Evolutionary conservation across 2,797 vertebrate species (phyloP), one percentile per base, ranked within the genome.

Genomic region (Spheniscus humboldti): DNA sequence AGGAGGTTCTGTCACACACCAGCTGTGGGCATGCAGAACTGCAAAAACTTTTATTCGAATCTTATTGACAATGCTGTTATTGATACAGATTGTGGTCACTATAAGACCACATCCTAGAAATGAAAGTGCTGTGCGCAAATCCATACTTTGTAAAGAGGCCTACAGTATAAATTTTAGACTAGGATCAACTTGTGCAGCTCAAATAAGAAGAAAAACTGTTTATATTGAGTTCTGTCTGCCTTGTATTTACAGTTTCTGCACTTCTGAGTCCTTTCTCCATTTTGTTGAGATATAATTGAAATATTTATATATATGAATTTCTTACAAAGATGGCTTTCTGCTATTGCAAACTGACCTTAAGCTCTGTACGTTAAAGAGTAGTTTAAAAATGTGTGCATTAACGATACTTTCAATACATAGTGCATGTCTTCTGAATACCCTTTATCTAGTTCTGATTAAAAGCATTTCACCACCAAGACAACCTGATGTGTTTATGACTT

Each of bases 401-500:
- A 75, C 50, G 30, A 69, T 66, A 45, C 41, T 92, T 96, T 52
- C 89, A 94, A 62, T 72, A 73, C 50, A 63, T 39, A 85, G 50
- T 69, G 24, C 28, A 13, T 56, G 43, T 89, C 47, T 94, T 91
- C 39, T 27, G 35, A 83, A 86, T 48, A 92, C 50, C 78, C 90
- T 97, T 97, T 89, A 90, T 94, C 86, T 95, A 71, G 52, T 80
- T 96, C 77, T 90, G 80, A 92, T 88, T 92, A 96, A 94, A 96
- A 94, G 68, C 71, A 71, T 77, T 92, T 96, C 77, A 80, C 47
- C 23, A 93, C 48, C 77, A 92, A 90, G 84, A 82, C 60, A 93
- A 64, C 77, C 80, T 75, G 76, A 75, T 86, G 66, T 60, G 50
- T 94, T 96, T 96, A 88, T 86, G 87, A 89, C 60, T 95, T 97